Base-by-base conservation (phyloP, 2,888 invertebrate species). In the Tricholauxania praeusta region DNA sequence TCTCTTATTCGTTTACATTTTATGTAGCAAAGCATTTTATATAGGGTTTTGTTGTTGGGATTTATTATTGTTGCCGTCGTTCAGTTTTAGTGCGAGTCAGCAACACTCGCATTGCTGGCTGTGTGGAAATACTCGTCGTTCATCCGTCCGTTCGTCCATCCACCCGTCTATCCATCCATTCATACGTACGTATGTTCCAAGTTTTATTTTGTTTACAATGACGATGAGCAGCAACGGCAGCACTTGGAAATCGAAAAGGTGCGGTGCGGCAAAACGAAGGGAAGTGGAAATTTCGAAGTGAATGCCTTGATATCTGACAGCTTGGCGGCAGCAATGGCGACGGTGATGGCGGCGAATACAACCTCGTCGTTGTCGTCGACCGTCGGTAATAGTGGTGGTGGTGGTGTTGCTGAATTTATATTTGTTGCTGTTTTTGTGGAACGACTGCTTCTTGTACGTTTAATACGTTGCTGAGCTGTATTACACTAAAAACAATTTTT, bases 61-160 rank as follows among this genome's bases (percentile, higher is more conserved):
- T 69, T 60, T 55, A 32, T 32, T 55, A 19, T 76, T 77, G 78
- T 79, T 80, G 81, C 78, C 66, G 79, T 79, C 63, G 73, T 63
- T 52, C 72, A 74, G 75, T 75, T 80, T 78, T 75, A 77, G 77
- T 80, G 76, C 78, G 77, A 80, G 79, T 78, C 79, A 80, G 80
- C 79, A 80, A 79, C 79, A 79, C 78, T 79, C 77, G 70, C 19
- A 63, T 32, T 32, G 55, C 51, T 75, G 57, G 69, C 59, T 77
- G 78, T 79, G 80, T 79, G 76, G 78, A 78, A 78, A 78, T 76
- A 78, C 75, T 67, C 72, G 70, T 75, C 71, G 76, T 75, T 74
- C 75, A 10, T 39, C 39, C 63, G 63, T 19, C 72, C 74, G 69
- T 72, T 72, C 75, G 72, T 73, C 39, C 39, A 39, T 39, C 39